Evolutionary conservation across 2,113 vertebrate genomes (phyloP), one percentile per base, ranked within the genome.

Genomic region (Arenaria interpres): DNA sequence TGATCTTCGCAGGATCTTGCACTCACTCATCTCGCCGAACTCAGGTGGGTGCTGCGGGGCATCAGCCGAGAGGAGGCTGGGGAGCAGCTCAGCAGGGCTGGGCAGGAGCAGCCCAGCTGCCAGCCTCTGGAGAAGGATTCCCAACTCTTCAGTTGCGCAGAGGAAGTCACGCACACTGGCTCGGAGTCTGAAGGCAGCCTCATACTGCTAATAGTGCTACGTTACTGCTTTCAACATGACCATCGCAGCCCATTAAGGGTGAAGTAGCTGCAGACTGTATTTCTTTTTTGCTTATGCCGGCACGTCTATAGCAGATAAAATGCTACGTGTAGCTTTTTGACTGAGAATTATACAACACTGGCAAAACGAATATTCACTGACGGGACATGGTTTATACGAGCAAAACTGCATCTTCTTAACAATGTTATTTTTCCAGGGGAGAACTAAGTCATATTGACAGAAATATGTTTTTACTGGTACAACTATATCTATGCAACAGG

Each of bases 11-110:
- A 84, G 53, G n/a, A 3, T 8, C 39, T 43, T 35, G 59, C 37
- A n/a, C 0, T 0, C 13, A 3, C 9, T 66, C n/a, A 2, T 48
- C n/a, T 41, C 32, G 13, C 33, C 68, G 25, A 12, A 15, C 32
- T 45, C n/a, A 16, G 14, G 1, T 0, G 4, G 50, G 48, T 33
- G 22, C 67, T 62, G 33, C 19, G 62, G 45, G 63, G 54, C 59
- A 23, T 15, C 20, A 28, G 6, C 27, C 54, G 35, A 53, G 75
- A 5, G 33, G 46, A 33, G 45, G 25, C 56, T 41, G 66, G 41
- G 62, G 54, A 71, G 39, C 1, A 48, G 37, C 82, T 43, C 33
- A 35, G 43, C 14, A 17, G 9, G 24, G 67, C 48, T 25, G 56
- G 23, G 43, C 45, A 4, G 14, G 14, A 27, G 4, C 14, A 33